Percentiles rank a stretch among this genome's conserved stretches.
Conservation (phyloP, 2,888 invertebrate species). For the Caradrina kadenii region DNA sequence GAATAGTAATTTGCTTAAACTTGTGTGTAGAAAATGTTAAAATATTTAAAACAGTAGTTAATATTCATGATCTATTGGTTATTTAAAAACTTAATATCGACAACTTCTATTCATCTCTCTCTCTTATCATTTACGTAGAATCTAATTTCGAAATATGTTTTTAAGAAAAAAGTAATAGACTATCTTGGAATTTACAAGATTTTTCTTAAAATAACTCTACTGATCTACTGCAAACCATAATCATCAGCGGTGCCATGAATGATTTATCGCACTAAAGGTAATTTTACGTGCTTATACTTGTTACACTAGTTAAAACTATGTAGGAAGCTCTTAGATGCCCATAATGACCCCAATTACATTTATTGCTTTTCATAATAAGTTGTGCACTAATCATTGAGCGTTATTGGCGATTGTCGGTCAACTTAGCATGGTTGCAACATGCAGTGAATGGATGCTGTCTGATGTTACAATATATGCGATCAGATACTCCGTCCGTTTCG, state of each 20-base stretch:
- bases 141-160: no score
- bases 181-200: no score
- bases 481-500: slow-evolving; percentile 14
- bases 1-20: no score
- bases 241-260: slow-evolving; percentile 6
- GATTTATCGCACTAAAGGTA: slow-evolving; percentile 4
- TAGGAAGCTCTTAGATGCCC: slow-evolving; percentile 30
- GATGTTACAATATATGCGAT: slow-evolving; percentile 37
- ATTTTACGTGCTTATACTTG: slow-evolving; percentile 17
- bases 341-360: slow-evolving; percentile 35
- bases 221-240: background rate
- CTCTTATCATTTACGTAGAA: no score
- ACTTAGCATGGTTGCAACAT: slow-evolving; percentile 46
- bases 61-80: background rate
- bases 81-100: background rate
- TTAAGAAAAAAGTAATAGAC: no score
- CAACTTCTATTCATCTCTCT: no score
- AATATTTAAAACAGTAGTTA: background rate
- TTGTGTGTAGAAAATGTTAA: background rate
- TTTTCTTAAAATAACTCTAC: no score
- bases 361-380: slow-evolving; percentile 25
- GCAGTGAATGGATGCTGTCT: slow-evolving; percentile 52
- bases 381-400: slow-evolving; percentile 23
- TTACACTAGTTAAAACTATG: slow-evolving; percentile 4
- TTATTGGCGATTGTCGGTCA: slow-evolving; percentile 48